phyloP scores from a whole-genome alignment of 2,797 vertebrate genomes.

The Sarcoramphus papa region DNA sequence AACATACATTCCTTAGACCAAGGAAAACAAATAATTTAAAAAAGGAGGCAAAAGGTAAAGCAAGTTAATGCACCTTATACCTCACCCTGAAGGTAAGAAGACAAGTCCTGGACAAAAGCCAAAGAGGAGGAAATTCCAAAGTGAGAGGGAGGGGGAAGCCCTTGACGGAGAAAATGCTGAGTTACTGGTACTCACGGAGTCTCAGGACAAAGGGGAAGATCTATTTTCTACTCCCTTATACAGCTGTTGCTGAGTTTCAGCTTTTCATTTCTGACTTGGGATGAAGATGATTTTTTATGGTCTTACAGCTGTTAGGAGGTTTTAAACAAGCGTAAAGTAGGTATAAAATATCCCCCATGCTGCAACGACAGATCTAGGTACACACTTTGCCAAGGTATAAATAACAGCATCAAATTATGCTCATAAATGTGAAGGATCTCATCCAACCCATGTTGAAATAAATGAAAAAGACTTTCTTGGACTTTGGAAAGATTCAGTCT shows the following conservation, averaged over 20 bases:
- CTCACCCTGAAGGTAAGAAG: background rate
- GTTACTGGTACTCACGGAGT: background rate
- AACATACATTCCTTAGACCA: background rate
- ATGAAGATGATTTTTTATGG: background rate
- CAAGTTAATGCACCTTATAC: background rate
- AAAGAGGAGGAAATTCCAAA: background rate
- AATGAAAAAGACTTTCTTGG: background rate
- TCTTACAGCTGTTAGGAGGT: background rate
- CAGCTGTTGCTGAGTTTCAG: background rate
- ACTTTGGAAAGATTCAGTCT: background rate
- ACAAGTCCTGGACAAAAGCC: background rate
- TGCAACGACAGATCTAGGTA: background rate
- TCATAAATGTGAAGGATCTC: background rate
- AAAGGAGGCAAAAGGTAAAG: background rate
- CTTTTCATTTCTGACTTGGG: background rate
- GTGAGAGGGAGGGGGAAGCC: background rate
- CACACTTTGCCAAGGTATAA: background rate
- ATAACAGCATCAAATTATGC: background rate
- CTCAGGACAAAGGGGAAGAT: background rate
- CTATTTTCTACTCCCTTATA: background rate
- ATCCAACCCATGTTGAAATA: background rate
- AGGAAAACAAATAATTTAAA: background rate
- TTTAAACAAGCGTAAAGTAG: background rate
- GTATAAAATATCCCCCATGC: background rate
- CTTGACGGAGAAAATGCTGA: background rate